phyloP scores from a whole-genome alignment of 2,888 invertebrate species.

The Acleris cristana region DNA sequence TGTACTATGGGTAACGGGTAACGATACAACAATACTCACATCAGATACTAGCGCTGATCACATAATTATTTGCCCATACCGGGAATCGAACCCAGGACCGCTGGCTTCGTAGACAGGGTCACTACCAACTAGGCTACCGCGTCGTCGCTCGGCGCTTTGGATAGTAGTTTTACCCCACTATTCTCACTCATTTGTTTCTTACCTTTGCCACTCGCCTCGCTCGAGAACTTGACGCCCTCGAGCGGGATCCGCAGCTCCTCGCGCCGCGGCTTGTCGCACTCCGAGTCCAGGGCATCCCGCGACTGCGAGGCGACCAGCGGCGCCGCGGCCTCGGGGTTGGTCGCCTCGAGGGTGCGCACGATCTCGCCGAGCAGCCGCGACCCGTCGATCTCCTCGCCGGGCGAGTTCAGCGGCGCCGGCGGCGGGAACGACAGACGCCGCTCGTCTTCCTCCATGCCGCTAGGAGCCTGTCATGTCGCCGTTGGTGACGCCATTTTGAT shows the following conservation, averaged over 20 bases:
- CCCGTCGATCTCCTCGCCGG: conserved; percentile 81
- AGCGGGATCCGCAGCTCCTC: conserved; percentile 77
- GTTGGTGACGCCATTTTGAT: conserved; percentile 67
- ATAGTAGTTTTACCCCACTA: no score
- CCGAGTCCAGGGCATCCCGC: conserved; percentile 68
- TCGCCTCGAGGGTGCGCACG: conserved; percentile 77
- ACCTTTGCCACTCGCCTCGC: conserved; percentile 52
- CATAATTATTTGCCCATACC: no score
- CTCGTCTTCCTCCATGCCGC: conserved; percentile 80
- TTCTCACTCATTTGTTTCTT: background rate
- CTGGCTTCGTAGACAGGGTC: no score
- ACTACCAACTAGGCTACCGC: no score
- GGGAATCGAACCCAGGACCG: no score
- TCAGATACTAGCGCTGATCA: no score
- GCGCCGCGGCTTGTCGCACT: conserved; percentile 65
- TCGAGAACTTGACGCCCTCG: conserved; percentile 76
- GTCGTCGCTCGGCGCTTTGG: no score
- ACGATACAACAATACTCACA: no score
- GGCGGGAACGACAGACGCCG: conserved; percentile 81
- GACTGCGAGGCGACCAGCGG: conserved; percentile 78
- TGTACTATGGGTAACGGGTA: no score
- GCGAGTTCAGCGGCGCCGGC: conserved; percentile 81
- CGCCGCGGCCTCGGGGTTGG: conserved; percentile 78
- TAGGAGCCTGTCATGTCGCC: background rate
- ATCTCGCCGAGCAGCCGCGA: conserved; percentile 79